A percentile compares a stretch with the other conserved stretches of the same genome.
phyloP scores from a whole-genome alignment of 92 coral and sea anemone genomes.

The Bergia sp. region DNA sequence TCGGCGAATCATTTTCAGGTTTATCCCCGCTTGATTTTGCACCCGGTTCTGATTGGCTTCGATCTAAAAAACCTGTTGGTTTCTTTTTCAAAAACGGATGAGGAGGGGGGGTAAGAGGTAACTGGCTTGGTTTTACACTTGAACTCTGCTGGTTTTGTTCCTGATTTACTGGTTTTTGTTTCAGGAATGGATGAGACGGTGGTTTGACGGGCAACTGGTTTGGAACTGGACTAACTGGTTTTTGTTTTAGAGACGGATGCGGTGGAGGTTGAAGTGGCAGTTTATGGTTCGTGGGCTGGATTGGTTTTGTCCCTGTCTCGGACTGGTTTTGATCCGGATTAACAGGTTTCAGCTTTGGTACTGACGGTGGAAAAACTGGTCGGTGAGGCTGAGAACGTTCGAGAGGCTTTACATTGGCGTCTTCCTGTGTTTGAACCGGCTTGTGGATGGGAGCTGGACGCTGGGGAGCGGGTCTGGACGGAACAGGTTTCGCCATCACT shows the following conservation, averaged over 20 bases:
- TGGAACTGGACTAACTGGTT: not conserved
- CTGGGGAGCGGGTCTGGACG: not conserved
- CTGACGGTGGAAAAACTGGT: conserved; percentile 11
- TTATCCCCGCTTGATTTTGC: too few species aligned
- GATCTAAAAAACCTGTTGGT: not conserved
- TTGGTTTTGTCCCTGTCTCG: not conserved
- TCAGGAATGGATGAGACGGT: conserved; percentile 26
- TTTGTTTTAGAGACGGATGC: not conserved
- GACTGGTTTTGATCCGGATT: not conserved
- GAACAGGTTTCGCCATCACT: conserved; percentile 7
- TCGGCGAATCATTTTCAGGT: too few species aligned
- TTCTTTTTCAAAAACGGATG: conserved; percentile 32
- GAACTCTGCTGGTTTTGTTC: not conserved
- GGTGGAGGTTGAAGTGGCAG: conserved; percentile 8
- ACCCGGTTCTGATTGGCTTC: not conserved
- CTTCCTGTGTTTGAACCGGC: not conserved
- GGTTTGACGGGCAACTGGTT: conserved; percentile 17
- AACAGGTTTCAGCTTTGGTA: conserved; percentile 12
- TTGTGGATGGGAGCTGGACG: conserved; percentile 12
- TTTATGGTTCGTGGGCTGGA: not conserved
- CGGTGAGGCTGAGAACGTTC: not conserved
- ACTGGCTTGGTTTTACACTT: not conserved
- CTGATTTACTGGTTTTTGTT: not conserved
- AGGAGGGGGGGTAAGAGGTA: conserved; percentile 28
- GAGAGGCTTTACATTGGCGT: not conserved